Conservation (phyloP, 2,113 vertebrate genomes). For the Nothocercus julius region DNA sequence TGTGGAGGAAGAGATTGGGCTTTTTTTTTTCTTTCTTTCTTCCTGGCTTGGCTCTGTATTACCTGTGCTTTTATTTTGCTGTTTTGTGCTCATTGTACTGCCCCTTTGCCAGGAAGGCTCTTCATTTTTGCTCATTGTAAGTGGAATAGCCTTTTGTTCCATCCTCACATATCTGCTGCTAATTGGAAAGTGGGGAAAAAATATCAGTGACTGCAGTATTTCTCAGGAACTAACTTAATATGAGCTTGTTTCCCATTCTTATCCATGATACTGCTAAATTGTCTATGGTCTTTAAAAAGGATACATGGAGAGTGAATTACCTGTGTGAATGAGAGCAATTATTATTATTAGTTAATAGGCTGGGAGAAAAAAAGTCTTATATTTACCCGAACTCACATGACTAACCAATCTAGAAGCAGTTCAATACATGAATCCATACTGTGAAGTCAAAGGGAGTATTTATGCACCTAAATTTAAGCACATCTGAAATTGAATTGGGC, state of each 20-base stretch:
- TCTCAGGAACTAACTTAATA: background rate
- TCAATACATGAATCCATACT: background rate
- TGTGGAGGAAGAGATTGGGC: background rate
- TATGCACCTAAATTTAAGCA: background rate
- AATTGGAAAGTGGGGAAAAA: background rate
- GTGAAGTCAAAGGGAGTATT: background rate
- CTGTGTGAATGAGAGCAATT: background rate
- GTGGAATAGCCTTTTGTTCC: background rate
- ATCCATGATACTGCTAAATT: background rate
- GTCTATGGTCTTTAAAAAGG: background rate
- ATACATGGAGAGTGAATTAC: background rate
- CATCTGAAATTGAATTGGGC: background rate
- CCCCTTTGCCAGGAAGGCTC: background rate
- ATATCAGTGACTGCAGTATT: background rate
- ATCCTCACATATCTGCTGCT: background rate
- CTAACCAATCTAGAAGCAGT: background rate
- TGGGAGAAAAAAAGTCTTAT: background rate
- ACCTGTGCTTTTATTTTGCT: background rate
- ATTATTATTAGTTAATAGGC: background rate
- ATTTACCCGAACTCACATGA: background rate
- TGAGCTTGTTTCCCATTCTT: background rate
- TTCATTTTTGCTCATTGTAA: background rate
- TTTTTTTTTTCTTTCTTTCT: background rate
- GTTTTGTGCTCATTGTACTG: background rate
- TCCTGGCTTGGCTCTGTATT: background rate